Evolutionary conservation across 2,113 vertebrate genomes (phyloP).

Genomic region (Heterochromis multidens): DNA sequence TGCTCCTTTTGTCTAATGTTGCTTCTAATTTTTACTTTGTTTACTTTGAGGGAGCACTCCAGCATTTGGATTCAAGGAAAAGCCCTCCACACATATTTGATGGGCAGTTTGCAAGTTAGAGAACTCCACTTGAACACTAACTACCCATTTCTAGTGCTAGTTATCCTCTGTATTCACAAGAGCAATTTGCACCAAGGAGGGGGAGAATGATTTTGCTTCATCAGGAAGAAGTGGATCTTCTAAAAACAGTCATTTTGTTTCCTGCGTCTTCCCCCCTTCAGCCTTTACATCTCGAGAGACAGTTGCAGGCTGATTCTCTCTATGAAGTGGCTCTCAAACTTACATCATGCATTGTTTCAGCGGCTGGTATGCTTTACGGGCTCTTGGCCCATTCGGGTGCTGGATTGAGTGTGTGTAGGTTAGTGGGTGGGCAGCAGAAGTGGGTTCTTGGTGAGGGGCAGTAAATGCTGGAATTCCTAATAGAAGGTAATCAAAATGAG

Average conservation of each 20-base stretch:
- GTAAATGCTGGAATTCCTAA: constrained; percentile 63
- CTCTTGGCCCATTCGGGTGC: constrained; percentile 49
- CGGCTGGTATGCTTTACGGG: constrained; percentile 26
- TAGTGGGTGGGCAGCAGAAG: constrained; percentile 65
- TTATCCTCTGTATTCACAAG: constrained; percentile 51
- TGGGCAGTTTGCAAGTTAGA: constrained; percentile 55
- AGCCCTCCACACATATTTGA: constrained; percentile 40
- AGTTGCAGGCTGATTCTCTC: constrained; percentile 33
- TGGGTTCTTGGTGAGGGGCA: constrained; percentile 48
- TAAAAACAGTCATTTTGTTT: constrained; percentile 63
- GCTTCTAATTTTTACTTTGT: constrained; percentile 20
- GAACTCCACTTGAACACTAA: constrained; percentile 55
- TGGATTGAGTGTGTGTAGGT: constrained; percentile 61
- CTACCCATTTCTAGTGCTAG: constrained; percentile 48
- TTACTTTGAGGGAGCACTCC: constrained; percentile 35
- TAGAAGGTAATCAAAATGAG: constrained; percentile 70
- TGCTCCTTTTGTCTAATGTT: neutral
- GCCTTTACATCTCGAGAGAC: constrained; percentile 38
- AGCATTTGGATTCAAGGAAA: constrained; percentile 25
- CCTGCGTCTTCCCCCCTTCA: constrained; percentile 18
- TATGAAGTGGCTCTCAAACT: constrained; percentile 61
- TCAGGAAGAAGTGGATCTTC: constrained; percentile 69
- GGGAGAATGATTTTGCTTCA: constrained; percentile 46
- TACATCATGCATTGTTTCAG: constrained; percentile 61
- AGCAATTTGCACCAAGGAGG: constrained; percentile 24